Percentiles rank a stretch among this genome's conserved stretches.
Evolutionary conservation across 1,140 invertebrate species (phyloP).

Genomic region (Oryzaephilus surinamensis): DNA sequence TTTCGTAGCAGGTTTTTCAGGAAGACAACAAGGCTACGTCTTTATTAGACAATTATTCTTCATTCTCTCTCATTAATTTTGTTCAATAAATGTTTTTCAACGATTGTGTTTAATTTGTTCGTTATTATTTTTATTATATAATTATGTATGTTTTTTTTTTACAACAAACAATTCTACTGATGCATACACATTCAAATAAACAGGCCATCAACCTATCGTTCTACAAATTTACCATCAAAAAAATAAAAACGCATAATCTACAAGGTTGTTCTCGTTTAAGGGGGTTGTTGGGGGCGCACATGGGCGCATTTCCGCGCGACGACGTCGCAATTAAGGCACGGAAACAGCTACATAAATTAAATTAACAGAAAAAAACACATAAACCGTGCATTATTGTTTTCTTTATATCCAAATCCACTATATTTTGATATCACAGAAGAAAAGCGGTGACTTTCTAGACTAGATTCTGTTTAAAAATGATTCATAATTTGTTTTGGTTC

Average conservation of each 20-base stretch:
- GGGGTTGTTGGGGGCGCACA: conserved; percentile 1
- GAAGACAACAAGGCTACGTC: conserved; percentile 28
- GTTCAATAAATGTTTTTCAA: too few species aligned
- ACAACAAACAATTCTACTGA: conserved; percentile 14
- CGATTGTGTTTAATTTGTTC: too few species aligned
- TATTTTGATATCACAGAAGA: too few species aligned
- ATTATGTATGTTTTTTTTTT: conserved; percentile 2
- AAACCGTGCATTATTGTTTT: conserved; percentile 32
- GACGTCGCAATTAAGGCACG: conserved; percentile 26
- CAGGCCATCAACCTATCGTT: conserved; percentile 18
- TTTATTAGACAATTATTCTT: too few species aligned
- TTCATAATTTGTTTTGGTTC: conserved; percentile 1
- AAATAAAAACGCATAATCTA: not conserved
- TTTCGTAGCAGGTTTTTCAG: conserved; percentile 14
- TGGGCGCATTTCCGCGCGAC: conserved; percentile 3
- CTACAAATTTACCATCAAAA: conserved; percentile 21
- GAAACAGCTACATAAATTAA: too few species aligned
- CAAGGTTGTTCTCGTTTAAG: not conserved
- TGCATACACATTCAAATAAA: conserved; percentile 25
- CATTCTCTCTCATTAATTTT: too few species aligned
- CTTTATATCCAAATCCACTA: too few species aligned
- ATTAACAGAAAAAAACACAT: conserved; percentile 27
- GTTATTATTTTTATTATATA: too few species aligned
- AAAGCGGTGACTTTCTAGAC: conserved; percentile 29
- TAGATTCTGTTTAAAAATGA: conserved; percentile 16